These are phyloP conservation scores for Pteropus rufus DNA, from an alignment of 2,797 vertebrate genomes.

Conservation along the genomic window DNA sequence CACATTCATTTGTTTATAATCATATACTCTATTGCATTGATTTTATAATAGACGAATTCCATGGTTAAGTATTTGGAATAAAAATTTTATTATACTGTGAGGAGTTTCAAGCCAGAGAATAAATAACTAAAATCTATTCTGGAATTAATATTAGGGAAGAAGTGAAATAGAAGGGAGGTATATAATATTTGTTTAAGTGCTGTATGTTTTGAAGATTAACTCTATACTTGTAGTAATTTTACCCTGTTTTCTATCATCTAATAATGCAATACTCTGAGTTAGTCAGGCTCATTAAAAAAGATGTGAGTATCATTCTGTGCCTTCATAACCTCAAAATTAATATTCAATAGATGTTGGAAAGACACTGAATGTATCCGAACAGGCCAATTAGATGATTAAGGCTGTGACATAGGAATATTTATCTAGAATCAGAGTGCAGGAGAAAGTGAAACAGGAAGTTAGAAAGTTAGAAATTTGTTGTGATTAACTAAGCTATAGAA, in stretches of 20 bases:
- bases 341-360: not conserved
- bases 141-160: not conserved
- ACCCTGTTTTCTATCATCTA: not conserved
- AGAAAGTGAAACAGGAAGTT: not conserved
- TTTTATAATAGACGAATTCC: not conserved
- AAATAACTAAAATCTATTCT: not conserved
- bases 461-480: not conserved
- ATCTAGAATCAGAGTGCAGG: not conserved
- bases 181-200: not conserved
- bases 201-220: not conserved
- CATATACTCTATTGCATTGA: not conserved
- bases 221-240: not conserved
- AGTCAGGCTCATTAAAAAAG: not conserved
- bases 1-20: not conserved
- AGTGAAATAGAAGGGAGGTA: not conserved
- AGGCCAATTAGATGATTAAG: not conserved
- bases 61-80: not conserved
- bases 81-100: not conserved
- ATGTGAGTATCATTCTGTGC: not conserved
- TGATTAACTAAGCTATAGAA: not conserved
- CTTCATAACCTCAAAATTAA: not conserved
- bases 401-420: not conserved
- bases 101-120: not conserved
- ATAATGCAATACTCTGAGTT: not conserved
- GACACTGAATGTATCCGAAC: not conserved